Evolutionary conservation across 2,113 vertebrate genomes (phyloP).

Genomic region (Rhea americana): DNA sequence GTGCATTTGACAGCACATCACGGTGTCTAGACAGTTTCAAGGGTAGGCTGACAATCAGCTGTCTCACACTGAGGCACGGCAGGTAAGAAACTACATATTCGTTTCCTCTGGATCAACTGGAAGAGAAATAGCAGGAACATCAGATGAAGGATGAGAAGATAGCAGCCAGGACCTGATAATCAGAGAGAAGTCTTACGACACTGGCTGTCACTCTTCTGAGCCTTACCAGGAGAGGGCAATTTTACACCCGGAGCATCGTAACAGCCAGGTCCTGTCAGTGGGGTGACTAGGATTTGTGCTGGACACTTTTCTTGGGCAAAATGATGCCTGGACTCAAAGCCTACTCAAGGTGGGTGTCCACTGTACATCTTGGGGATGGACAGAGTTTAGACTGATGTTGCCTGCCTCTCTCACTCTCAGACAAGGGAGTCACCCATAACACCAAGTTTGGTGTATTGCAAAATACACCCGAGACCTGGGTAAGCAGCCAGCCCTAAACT

Average conservation of each 20-base stretch:
- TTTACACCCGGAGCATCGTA: accelerated
- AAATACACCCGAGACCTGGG: slow-evolving; percentile 1
- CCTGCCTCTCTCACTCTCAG: neutral
- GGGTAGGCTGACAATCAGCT: slow-evolving; percentile 47
- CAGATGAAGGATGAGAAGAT: neutral
- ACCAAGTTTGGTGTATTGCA: neutral
- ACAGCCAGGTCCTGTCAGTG: neutral
- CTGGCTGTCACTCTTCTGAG: neutral
- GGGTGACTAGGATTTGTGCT: neutral
- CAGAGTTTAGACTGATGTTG: slow-evolving; percentile 29
- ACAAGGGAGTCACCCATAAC: neutral
- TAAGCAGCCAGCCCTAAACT: neutral
- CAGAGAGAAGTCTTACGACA: neutral
- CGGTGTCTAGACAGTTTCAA: neutral
- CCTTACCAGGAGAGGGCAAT: neutral
- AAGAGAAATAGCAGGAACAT: neutral
- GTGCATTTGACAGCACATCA: slow-evolving; percentile 43
- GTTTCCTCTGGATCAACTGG: accelerated
- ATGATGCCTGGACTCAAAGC: neutral
- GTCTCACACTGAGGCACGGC: slow-evolving; percentile 8
- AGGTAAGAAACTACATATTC: neutral
- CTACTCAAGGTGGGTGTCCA: accelerated
- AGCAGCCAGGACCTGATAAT: neutral
- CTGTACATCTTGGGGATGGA: neutral
- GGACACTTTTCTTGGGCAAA: neutral